Percentiles rank a stretch among this genome's conserved stretches.
phyloP scores from a whole-genome alignment of 1,140 invertebrate genomes.

The Lordiphosa mommai region DNA sequence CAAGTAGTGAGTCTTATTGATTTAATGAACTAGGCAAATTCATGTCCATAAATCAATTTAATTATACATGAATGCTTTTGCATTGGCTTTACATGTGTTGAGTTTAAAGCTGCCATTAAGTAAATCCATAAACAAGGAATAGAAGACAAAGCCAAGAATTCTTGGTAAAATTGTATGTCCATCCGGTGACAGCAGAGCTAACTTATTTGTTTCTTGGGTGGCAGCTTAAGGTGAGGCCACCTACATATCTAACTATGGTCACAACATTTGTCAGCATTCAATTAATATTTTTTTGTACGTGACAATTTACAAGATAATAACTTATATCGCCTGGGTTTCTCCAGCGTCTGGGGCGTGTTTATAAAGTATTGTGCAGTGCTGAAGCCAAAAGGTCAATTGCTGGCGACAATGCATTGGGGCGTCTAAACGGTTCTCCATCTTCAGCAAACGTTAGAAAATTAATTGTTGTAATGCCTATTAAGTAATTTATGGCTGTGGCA shows the following conservation, averaged over 20 bases:
- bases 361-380: neutral
- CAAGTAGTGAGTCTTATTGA: slow-evolving; percentile 2
- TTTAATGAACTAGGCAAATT: slow-evolving; percentile 32
- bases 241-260: neutral
- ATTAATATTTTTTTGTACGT: slow-evolving; percentile 51
- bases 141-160: too few relatives aligned
- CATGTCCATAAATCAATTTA: slow-evolving; percentile 35
- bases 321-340: slow-evolving; percentile 34
- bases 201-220: neutral
- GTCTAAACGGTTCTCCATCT: neutral
- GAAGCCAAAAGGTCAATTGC: slow-evolving; percentile 58
- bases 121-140: too few relatives aligned
- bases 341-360: slow-evolving; percentile 9
- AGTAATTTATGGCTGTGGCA: slow-evolving; percentile 36
- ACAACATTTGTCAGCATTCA: slow-evolving; percentile 41
- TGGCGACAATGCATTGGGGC: slow-evolving; percentile 16
- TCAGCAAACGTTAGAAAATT: slow-evolving; percentile 19
- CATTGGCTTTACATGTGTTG: neutral
- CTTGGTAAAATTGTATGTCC: too few relatives aligned
- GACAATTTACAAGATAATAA: slow-evolving; percentile 71
- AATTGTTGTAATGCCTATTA: slow-evolving; percentile 43
- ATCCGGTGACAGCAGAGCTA: neutral
- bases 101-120: neutral
- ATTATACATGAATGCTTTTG: slow-evolving; percentile 13
- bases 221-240: too few relatives aligned